These are phyloP conservation scores for Dascyllus trimaculatus DNA, from an alignment of 2,113 vertebrate genomes.

Conservation along the genomic window DNA sequence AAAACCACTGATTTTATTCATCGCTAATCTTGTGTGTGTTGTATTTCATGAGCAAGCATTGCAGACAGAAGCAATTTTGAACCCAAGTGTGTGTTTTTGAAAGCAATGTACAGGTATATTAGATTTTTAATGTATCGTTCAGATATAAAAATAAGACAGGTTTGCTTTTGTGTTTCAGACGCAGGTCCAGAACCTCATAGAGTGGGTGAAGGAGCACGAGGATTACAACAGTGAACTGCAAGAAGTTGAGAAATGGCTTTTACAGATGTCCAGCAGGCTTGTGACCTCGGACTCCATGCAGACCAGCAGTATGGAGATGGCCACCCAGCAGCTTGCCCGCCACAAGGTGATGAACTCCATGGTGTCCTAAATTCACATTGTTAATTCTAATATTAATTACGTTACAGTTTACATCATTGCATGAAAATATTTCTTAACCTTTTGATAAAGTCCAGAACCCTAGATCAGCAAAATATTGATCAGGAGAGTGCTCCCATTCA, in stretches of 20 bases:
- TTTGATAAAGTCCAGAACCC: too few relatives aligned
- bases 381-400: not conserved
- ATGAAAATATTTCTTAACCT: too few relatives aligned
- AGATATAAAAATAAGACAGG: not conserved
- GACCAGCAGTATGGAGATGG: conserved; percentile 89
- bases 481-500: too few relatives aligned
- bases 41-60: not conserved
- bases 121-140: too few relatives aligned
- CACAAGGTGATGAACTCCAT: conserved; percentile 89
- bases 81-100: too few relatives aligned
- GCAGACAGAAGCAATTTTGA: not conserved
- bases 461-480: too few relatives aligned
- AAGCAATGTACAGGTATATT: too few relatives aligned
- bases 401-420: not conserved
- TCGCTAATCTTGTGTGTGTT: not conserved
- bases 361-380: not conserved
- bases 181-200: conserved; percentile 86
- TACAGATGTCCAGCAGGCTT: conserved; percentile 95
- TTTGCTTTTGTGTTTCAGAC: conserved; percentile 74
- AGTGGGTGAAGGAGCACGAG: conserved; percentile 93
- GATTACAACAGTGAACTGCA: conserved; percentile 93
- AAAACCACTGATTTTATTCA: too few relatives aligned
- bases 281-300: conserved; percentile 92
- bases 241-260: conserved; percentile 94
- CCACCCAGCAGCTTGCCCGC: conserved; percentile 94